Conservation (phyloP, 2,797 vertebrate species). For the Micromesistius poutassou region DNA sequence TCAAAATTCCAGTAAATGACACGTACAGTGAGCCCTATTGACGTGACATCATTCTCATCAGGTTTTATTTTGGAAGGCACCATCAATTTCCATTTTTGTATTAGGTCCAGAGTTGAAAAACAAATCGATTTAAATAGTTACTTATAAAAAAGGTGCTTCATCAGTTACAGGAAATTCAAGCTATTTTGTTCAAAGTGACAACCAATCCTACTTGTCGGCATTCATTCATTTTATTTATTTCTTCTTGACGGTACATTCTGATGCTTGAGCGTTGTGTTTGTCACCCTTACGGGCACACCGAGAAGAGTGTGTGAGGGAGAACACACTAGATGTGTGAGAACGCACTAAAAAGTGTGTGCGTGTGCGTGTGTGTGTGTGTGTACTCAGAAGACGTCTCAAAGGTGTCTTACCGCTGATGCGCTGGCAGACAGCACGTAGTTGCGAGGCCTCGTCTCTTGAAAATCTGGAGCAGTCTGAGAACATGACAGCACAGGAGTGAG, state of each 20-base stretch:
- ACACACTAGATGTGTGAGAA: too few relatives aligned
- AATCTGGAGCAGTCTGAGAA: constrained; percentile 89
- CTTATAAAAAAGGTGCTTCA: neutral
- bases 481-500: constrained; percentile 21
- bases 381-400: too few relatives aligned
- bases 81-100: neutral
- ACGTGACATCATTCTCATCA: neutral
- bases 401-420: constrained; percentile 94
- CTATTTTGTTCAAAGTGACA: neutral
- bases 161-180: neutral
- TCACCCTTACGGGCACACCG: too few relatives aligned
- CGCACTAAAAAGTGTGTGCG: too few relatives aligned
- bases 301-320: too few relatives aligned
- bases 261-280: too few relatives aligned
- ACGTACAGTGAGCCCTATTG: neutral
- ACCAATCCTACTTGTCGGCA: neutral
- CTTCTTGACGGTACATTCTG: neutral
- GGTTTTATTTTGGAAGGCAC: neutral
- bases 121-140: neutral
- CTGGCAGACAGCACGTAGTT: constrained; percentile 98
- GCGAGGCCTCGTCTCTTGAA: constrained; percentile 96
- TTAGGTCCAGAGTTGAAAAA: neutral
- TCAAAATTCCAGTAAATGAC: too few relatives aligned
- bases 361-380: too few relatives aligned
- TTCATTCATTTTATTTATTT: neutral